A percentile compares a stretch with the other conserved stretches of the same genome.
These are phyloP conservation scores for Polyommatus iphigenia DNA, from an alignment of 2,888 invertebrate species.

Conservation along the genomic window DNA sequence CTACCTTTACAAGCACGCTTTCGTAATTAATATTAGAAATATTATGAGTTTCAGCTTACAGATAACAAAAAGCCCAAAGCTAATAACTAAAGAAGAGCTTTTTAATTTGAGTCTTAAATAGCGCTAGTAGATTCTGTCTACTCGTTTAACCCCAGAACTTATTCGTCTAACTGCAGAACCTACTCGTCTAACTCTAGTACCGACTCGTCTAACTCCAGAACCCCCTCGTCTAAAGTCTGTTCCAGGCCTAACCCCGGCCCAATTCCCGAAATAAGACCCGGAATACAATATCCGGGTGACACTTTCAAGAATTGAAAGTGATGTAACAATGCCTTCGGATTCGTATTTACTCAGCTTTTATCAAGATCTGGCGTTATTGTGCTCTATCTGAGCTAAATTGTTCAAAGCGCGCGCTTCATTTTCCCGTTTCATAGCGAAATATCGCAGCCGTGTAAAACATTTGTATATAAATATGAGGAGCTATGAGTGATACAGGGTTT, in stretches of 20 bases:
- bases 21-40: too few species aligned
- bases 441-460: background rate
- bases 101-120: too few species aligned
- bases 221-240: background rate
- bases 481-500: too few species aligned
- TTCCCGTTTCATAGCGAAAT: background rate
- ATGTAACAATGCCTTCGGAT: slow-evolving; percentile 33
- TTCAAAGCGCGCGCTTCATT: slow-evolving; percentile 25
- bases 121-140: background rate
- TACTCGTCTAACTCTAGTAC: background rate
- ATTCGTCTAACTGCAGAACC: background rate
- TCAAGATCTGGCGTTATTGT: slow-evolving; percentile 18
- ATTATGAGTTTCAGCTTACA: too few species aligned
- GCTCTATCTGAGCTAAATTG: slow-evolving; percentile 25
- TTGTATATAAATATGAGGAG: background rate
- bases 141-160: background rate
- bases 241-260: background rate
- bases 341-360: slow-evolving; percentile 26
- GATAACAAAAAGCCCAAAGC: too few species aligned
- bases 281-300: slow-evolving; percentile 39
- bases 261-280: slow-evolving; percentile 25
- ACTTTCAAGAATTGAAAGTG: slow-evolving; percentile 37
- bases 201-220: background rate
- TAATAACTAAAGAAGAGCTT: too few species aligned
- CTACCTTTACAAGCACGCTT: too few species aligned